Conservation (phyloP, 2,113 vertebrate genomes). For the Orthonyx spaldingii region DNA sequence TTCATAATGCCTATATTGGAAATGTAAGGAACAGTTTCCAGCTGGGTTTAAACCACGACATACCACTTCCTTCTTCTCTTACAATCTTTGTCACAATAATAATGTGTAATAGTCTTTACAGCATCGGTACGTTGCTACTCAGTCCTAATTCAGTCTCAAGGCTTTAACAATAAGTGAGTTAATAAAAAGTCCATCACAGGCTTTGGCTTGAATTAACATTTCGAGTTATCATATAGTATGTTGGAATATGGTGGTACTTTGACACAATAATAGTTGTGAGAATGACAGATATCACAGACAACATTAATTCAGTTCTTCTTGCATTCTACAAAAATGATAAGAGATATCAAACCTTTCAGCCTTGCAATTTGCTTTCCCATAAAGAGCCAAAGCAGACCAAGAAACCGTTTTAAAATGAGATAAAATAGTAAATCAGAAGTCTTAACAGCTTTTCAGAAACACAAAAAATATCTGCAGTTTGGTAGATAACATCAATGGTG, state of each 20-base stretch:
- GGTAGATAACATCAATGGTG: neutral
- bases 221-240: neutral
- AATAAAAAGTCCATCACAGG: neutral
- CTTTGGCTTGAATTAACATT: neutral
- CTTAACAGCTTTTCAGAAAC: neutral
- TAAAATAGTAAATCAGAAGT: neutral
- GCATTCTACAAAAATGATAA: neutral
- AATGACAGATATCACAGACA: neutral
- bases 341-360: neutral
- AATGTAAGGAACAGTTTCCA: neutral
- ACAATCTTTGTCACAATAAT: neutral
- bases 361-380: neutral
- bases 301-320: neutral
- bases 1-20: neutral
- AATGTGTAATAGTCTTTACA: neutral
- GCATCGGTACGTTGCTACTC: neutral
- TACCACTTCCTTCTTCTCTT: neutral
- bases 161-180: neutral
- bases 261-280: neutral
- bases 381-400: neutral
- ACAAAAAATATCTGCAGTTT: neutral
- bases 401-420: neutral
- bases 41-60: neutral
- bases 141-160: neutral
- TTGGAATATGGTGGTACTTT: neutral